A percentile compares a stretch with the other conserved stretches of the same genome.
Evolutionary conservation across 2,797 vertebrate species (phyloP).

Genomic region (Chloroceryle inda): DNA sequence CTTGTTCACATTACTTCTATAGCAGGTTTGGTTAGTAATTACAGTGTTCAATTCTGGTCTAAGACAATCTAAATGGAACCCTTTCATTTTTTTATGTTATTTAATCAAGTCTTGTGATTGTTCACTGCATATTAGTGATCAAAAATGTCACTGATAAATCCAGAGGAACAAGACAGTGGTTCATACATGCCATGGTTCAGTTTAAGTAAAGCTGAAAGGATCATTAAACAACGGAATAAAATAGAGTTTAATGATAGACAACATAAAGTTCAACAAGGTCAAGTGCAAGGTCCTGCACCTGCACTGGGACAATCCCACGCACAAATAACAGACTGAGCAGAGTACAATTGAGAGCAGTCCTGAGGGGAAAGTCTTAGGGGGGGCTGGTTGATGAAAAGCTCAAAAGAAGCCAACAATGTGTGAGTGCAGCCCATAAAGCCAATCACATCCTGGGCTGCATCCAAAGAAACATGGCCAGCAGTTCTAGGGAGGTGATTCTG

Average conservation of each 20-base stretch:
- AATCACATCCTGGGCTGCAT: not conserved
- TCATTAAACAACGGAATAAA: not conserved
- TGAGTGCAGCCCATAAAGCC: not conserved
- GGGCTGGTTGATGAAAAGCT: no score
- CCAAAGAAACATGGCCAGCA: not conserved
- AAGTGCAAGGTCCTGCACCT: not conserved
- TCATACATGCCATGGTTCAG: not conserved
- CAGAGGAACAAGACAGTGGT: not conserved
- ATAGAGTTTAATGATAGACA: not conserved
- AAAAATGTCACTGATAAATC: not conserved
- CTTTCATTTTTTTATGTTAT: not conserved
- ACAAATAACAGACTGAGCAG: not conserved
- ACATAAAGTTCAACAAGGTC: not conserved
- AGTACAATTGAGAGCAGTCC: no score
- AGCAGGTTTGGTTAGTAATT: not conserved
- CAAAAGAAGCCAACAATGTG: no score
- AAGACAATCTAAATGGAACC: not conserved
- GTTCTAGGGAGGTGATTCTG: not conserved
- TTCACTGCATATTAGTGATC: not conserved
- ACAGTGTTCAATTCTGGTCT: not conserved
- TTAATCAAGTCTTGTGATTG: not conserved
- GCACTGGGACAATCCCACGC: not conserved
- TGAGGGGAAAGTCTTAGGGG: no score
- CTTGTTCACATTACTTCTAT: not conserved
- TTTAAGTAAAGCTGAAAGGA: not conserved